Evolutionary conservation across 2,113 vertebrate genomes (phyloP).

Genomic region (Halcyon malimbica): DNA sequence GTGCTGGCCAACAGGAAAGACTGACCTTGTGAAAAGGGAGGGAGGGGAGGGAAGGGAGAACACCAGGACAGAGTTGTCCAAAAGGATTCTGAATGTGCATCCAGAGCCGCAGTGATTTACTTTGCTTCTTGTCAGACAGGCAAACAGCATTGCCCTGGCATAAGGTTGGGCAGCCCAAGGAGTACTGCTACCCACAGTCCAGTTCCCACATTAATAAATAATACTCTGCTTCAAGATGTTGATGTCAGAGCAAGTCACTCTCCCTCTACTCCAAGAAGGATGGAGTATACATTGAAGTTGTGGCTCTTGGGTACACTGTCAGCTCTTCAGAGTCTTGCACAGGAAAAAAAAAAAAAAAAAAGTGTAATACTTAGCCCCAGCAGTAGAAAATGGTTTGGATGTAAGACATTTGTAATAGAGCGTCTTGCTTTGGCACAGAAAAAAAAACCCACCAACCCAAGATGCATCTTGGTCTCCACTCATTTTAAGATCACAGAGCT

Average conservation of each 20-base stretch:
- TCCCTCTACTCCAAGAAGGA: neutral
- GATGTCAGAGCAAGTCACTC: neutral
- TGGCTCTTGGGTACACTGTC: neutral
- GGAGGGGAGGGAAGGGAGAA: neutral
- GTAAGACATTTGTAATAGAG: neutral
- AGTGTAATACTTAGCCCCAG: neutral
- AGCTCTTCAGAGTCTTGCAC: neutral
- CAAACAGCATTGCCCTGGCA: accelerated
- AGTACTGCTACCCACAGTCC: neutral
- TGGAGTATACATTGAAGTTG: neutral
- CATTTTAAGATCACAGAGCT: neutral
- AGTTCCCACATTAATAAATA: neutral
- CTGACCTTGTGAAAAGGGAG: neutral
- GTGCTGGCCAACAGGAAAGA: neutral
- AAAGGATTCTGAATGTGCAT: neutral
- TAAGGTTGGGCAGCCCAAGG: neutral
- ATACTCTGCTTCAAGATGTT: neutral
- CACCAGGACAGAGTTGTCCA: neutral
- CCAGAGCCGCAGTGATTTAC: neutral
- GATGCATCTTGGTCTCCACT: neutral
- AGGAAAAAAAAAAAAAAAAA: neutral
- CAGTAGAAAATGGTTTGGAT: neutral
- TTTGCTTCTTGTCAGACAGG: neutral
- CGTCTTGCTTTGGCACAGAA: neutral
- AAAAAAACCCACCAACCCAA: neutral